A percentile compares a stretch with the other conserved stretches of the same genome.
These are phyloP conservation scores for Laodelphax striatellus DNA, from an alignment of 1,140 invertebrate species.

Conservation along the genomic window DNA sequence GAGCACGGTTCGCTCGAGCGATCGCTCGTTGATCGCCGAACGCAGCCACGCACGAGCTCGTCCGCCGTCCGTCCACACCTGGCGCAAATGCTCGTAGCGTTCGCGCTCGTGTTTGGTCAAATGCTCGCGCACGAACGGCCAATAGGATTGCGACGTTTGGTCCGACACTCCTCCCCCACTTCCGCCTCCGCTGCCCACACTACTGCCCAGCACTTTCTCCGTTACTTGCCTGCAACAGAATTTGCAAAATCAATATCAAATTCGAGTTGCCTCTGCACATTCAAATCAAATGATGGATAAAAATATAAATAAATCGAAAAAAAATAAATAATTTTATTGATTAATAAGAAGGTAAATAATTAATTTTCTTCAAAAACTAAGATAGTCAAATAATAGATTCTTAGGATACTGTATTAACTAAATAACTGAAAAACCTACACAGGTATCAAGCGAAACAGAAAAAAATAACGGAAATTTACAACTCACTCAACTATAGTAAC, in stretches of 20 bases:
- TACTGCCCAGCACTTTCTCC: conserved; percentile 40
- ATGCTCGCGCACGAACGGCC: conserved; percentile 56
- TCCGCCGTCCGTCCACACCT: conserved; percentile 69
- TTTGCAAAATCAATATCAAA: background rate
- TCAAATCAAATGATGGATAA: too few species aligned
- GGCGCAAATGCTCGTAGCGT: conserved; percentile 65
- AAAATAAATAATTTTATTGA: too few species aligned
- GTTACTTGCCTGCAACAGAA: conserved; percentile 41
- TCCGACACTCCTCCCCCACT: conserved; percentile 12
- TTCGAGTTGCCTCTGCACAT: too few species aligned
- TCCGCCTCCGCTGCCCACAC: conserved; percentile 1
- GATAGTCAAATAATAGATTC: too few species aligned
- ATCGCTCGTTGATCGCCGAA: conserved; percentile 76
- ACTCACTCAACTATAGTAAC: too few species aligned
- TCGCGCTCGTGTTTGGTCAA: conserved; percentile 79
- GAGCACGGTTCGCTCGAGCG: conserved; percentile 72
- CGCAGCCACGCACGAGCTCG: conserved; percentile 77
- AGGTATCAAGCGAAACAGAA: too few species aligned
- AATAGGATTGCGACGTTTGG: conserved; percentile 38
- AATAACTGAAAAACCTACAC: too few species aligned
- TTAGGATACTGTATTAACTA: too few species aligned
- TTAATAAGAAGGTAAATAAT: too few species aligned
- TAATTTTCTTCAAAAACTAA: too few species aligned
- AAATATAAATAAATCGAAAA: too few species aligned
- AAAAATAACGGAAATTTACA: too few species aligned